Evolutionary conservation across 2,113 vertebrate species (phyloP).

Genomic region (Syngnathus typhle): DNA sequence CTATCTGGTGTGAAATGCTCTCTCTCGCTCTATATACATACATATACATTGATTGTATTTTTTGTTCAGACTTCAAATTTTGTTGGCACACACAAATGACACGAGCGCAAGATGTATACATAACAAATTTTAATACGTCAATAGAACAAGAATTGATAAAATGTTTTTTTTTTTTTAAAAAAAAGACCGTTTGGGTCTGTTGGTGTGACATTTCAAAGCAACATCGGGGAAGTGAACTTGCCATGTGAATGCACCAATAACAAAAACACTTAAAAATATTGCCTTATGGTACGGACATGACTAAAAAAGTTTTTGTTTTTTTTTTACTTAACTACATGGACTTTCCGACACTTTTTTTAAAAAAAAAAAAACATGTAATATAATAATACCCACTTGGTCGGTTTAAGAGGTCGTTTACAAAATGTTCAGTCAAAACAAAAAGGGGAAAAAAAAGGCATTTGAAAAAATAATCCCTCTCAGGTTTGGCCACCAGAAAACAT

Average conservation of each 20-base stretch:
- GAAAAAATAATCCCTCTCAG: conserved; percentile 2
- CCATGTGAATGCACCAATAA: conserved; percentile 55
- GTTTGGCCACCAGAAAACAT: conserved; percentile 28
- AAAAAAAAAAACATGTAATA: conserved; percentile 70
- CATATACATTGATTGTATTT: too few species aligned
- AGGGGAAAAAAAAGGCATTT: background rate
- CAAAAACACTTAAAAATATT: conserved; percentile 49
- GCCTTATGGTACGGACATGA: conserved; percentile 47
- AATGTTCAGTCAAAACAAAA: conserved; percentile 43
- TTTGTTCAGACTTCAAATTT: background rate
- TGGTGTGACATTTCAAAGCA: background rate
- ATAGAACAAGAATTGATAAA: background rate
- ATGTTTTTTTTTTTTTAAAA: background rate
- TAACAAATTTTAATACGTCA: background rate
- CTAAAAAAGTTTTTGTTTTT: conserved; percentile 20
- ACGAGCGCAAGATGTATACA: background rate
- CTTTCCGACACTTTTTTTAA: conserved; percentile 59
- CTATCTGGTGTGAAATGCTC: too few species aligned
- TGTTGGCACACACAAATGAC: background rate
- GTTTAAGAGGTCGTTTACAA: conserved; percentile 44
- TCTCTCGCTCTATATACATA: too few species aligned
- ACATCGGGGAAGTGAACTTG: background rate
- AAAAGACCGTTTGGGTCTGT: background rate
- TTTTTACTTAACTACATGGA: conserved; percentile 47
- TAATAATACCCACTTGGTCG: conserved; percentile 69